A percentile compares a stretch with the other conserved stretches of the same genome.
phyloP scores from a whole-genome alignment of 2,113 vertebrate genomes.

The Echinops telfairi region DNA sequence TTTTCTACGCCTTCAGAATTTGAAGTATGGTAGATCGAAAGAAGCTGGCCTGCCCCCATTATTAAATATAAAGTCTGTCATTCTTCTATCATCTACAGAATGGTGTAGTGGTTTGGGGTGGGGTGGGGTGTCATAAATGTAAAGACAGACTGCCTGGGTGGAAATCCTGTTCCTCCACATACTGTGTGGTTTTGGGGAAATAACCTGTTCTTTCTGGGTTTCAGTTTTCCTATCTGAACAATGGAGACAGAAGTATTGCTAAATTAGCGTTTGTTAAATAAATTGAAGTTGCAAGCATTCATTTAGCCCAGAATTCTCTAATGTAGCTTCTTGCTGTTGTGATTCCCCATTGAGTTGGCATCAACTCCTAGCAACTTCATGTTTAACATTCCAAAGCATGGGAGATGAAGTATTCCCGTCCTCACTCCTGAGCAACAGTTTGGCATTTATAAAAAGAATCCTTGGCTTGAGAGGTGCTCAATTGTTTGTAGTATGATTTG shows the following conservation, averaged over 20 bases:
- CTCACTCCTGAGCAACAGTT: background rate
- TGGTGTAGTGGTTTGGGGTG: background rate
- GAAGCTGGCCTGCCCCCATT: background rate
- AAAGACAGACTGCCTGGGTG: no score
- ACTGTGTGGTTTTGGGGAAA: background rate
- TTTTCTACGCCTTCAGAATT: constrained; percentile 44
- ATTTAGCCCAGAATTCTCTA: background rate
- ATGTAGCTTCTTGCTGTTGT: background rate
- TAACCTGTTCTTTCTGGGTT: background rate
- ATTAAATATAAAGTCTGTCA: background rate
- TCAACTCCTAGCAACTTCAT: background rate
- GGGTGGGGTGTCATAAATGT: background rate
- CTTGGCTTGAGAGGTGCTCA: background rate
- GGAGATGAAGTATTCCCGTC: background rate
- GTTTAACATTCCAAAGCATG: no score
- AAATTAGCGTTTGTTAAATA: constrained; percentile 24
- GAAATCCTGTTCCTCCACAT: background rate
- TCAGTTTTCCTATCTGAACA: background rate
- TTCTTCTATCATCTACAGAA: background rate
- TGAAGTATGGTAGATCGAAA: constrained; percentile 19
- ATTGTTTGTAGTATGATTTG: background rate
- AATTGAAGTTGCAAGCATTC: constrained; percentile 5
- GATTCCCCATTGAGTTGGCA: background rate
- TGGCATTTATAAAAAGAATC: constrained; percentile 7
- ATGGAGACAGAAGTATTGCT: background rate